These are phyloP conservation scores for Meriones psammophilus DNA, from an alignment of 2,797 vertebrate genomes.

Conservation along the genomic window DNA sequence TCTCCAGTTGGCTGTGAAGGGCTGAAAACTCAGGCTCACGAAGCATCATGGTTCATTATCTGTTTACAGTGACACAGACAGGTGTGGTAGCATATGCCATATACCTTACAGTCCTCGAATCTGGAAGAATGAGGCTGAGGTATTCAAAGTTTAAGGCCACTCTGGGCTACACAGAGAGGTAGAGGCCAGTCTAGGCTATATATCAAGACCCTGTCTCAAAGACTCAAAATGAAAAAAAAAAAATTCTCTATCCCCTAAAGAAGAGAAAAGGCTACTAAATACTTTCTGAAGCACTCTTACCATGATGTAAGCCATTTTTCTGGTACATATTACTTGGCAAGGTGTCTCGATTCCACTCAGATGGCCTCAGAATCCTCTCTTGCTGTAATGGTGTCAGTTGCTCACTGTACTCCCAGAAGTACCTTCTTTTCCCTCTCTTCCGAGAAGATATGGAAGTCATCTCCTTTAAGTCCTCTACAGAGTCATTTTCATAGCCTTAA, in stretches of 20 bases:
- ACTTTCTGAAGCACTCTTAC: constrained; percentile 87
- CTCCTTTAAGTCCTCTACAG: constrained; percentile 96
- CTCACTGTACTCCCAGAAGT: constrained; percentile 99
- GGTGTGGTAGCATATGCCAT: no score
- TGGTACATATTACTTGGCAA: constrained; percentile 99
- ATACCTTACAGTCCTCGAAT: neutral
- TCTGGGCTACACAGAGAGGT: neutral
- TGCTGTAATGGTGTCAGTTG: constrained; percentile 96
- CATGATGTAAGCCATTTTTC: constrained; percentile 98
- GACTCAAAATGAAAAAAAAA: no score
- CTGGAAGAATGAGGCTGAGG: neutral
- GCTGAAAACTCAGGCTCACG: neutral
- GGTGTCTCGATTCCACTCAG: constrained; percentile 97
- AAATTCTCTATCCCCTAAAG: neutral
- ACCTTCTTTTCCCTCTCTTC: constrained; percentile 97
- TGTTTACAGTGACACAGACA: neutral
- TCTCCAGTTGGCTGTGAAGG: neutral
- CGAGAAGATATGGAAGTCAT: constrained; percentile 95
- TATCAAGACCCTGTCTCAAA: neutral
- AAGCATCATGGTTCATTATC: constrained; percentile 4
- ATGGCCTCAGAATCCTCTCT: constrained; percentile 96
- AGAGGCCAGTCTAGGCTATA: neutral
- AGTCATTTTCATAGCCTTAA: constrained; percentile 96
- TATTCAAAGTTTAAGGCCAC: neutral
- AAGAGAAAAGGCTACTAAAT: neutral